Percentiles rank a stretch among this genome's conserved stretches.
Conservation (phyloP, 1,140 invertebrate species). For the Brachionus plicatilis region DNA sequence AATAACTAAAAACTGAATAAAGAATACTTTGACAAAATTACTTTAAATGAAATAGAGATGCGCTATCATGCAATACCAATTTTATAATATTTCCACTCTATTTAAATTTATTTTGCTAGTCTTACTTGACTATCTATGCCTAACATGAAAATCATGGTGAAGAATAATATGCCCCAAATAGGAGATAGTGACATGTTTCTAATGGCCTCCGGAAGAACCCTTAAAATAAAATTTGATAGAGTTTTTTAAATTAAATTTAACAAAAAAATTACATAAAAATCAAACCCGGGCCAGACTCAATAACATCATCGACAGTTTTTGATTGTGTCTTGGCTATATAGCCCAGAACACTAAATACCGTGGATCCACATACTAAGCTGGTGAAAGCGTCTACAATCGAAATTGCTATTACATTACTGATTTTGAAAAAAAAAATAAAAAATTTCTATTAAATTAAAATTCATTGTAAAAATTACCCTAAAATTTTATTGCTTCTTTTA, state of each 20-base stretch:
- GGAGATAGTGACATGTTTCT: slow-evolving; percentile 49
- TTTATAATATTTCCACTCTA: no score
- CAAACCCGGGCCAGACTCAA: slow-evolving; percentile 47
- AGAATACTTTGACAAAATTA: no score
- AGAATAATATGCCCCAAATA: slow-evolving; percentile 52
- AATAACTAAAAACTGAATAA: not conserved
- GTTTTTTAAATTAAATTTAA: slow-evolving; percentile 45
- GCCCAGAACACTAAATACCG: slow-evolving; percentile 53
- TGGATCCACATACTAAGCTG: slow-evolving; percentile 51
- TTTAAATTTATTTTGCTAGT: no score
- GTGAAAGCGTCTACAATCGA: slow-evolving; percentile 46
- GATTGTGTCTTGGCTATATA: slow-evolving; percentile 48
- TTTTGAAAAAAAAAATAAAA: not conserved
- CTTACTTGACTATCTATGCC: slow-evolving; percentile 81
- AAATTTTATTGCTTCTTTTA: slow-evolving; percentile 40
- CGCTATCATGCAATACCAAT: no score
- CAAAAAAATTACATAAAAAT: slow-evolving; percentile 23
- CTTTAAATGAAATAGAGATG: no score
- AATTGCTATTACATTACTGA: slow-evolving; percentile 13
- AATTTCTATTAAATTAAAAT: not conserved
- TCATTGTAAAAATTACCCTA: not conserved
- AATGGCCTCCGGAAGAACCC: slow-evolving; percentile 50
- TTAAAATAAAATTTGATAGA: slow-evolving; percentile 44
- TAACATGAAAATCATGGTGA: slow-evolving; percentile 53
- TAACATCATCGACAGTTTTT: slow-evolving; percentile 48